Percentiles rank a stretch among this genome's conserved stretches.
phyloP scores from a whole-genome alignment of 2,797 vertebrate genomes.

The Darevskia mixta region DNA sequence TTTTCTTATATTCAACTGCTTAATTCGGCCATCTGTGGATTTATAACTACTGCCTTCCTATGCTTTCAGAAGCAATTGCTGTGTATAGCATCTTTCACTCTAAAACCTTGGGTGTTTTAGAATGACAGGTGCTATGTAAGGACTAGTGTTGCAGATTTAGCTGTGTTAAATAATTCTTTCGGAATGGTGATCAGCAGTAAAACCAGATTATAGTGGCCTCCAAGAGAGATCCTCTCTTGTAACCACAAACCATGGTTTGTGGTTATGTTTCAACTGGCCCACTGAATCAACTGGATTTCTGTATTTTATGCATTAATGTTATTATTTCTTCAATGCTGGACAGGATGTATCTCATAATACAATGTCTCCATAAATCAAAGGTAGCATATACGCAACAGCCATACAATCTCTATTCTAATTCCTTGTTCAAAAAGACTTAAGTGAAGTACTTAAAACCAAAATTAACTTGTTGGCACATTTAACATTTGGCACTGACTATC shows the following conservation, averaged over 20 bases:
- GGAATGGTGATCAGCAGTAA: background rate
- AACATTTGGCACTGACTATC: slow-evolving; percentile 66
- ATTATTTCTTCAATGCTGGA: slow-evolving; percentile 6
- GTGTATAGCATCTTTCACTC: background rate
- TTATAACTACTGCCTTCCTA: slow-evolving; percentile 33
- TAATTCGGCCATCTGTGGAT: slow-evolving; percentile 22
- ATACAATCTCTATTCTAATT: slow-evolving; percentile 29
- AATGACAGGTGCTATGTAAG: slow-evolving; percentile 15
- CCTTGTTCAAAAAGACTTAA: slow-evolving; percentile 66
- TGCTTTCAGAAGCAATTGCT: background rate
- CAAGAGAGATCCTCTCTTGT: background rate
- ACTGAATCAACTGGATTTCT: slow-evolving; percentile 41
- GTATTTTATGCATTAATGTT: slow-evolving; percentile 38
- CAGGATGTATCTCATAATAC: slow-evolving; percentile 16
- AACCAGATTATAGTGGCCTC: background rate
- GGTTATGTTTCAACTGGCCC: background rate
- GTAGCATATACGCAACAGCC: slow-evolving; percentile 1
- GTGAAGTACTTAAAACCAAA: slow-evolving; percentile 68
- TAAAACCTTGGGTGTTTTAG: slow-evolving; percentile 21
- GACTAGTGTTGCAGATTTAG: slow-evolving; percentile 43
- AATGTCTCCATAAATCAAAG: slow-evolving; percentile 1
- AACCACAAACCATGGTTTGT: background rate
- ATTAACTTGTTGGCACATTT: slow-evolving; percentile 73
- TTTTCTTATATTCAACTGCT: background rate
- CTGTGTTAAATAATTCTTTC: background rate